Evolutionary conservation across 2,113 vertebrate genomes (phyloP), one percentile per base, ranked within the genome.

Genomic region (Porphyrio hochstetteri): DNA sequence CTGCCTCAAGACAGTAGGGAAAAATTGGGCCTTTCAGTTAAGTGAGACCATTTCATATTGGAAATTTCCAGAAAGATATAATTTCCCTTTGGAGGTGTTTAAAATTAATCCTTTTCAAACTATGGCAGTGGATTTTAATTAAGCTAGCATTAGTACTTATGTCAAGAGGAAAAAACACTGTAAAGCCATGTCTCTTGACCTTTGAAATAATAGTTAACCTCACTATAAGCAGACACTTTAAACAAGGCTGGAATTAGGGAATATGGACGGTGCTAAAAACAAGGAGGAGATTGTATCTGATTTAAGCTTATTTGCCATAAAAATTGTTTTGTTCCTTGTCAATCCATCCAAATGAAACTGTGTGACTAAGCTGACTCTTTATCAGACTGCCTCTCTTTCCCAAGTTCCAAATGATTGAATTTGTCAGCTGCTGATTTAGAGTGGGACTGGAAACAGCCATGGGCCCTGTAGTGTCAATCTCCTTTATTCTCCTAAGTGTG

Each of bases 381-480:
- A 28, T 71, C 28, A 56, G 38, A 29, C 50, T 53, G 50, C 16
- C 31, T 86, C 38, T 78, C 38, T 83, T 63, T 90, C 40, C 52
- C 38, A 55, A 25, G 85, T 88, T 97, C 93, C 33, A 13, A 90
- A 65, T 48, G 90, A 88, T 12, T 82, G 82, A 56, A 29, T 90
- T 95, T 94, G 92, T 92, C 92, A 96, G 79, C 64, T 68, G 10
- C 36, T 16, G 38, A 84, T 83, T 85, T 63, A 59, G 72, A 82
- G 53, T 52, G 77, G 77, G 70, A 96, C 70, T 69, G 24, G 61
- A 77, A 93, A 81, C 35, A 57, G 33, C 19, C n/a, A 52, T 2
- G 7, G 63, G 56, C 20, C 29, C 76, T 74, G 52, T 56, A 52
- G 25, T 60, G 74, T 85, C 94, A 87, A 20, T 89, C 38, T 76